Base-by-base conservation (phyloP, 2,113 vertebrate species). In the Dascyllus trimaculatus region DNA sequence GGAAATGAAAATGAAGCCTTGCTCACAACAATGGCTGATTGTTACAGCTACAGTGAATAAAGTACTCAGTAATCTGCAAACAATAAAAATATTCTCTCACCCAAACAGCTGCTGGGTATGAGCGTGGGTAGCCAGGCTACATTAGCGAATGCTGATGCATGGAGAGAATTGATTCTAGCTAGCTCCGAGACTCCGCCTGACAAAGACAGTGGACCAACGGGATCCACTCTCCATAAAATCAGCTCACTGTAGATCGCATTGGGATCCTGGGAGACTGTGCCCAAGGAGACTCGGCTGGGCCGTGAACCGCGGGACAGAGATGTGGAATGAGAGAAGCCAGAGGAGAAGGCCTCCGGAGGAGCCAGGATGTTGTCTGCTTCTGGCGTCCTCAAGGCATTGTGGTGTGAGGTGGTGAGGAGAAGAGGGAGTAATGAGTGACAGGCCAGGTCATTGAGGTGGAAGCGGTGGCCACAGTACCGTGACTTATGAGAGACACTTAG, bases 401-500 rank as follows among this genome's bases (percentile, higher is more conserved):
- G 98, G 91, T 99, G 98, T 2, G 98, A 99, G 0, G 98, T 99
- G 89, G 98, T 99, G 76, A 99, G 95, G 49, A 99, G 93, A 71
- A 99, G 94, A 4, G 98, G 98, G 80, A 99, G 95, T 32, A 98
- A 92, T 29, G 98, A 97, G 87, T 99, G 98, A 90, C 98, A 99
- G 88, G 98, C 98, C 89, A 99, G 94, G 81, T 97, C 97, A 38
- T 97, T 99, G 75, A 99, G 97, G 94, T 99, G 98, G 93, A 99
- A 99, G 80, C 98, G 98, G 90, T 99, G 98, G 61, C 98, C 98
- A 86, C 98, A 99, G 29, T 99, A 99, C 59, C 98, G 95, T 1
- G 96, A 99, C 93, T 98, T 97, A 87, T 99, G 98, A 18, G 97
- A 98, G 85, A 99, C 97, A 79, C 98, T 99, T 66, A 99, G 96